phyloP scores from a whole-genome alignment of 2,797 vertebrate species.

The Galaxias olidus region DNA sequence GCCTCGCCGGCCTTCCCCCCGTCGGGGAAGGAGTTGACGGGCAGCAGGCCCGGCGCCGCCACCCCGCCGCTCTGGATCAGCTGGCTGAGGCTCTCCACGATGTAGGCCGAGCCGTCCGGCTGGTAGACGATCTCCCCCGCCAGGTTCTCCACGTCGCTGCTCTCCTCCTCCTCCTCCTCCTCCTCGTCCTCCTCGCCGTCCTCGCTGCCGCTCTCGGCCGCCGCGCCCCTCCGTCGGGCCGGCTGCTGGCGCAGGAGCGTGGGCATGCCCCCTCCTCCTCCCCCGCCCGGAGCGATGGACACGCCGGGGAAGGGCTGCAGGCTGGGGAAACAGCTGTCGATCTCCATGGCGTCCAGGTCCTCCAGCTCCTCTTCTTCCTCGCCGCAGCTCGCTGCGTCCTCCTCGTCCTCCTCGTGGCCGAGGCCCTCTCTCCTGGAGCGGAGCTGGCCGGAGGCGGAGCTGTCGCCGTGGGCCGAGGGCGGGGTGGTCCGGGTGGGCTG shows the following conservation, averaged over 20 bases:
- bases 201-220: constrained; percentile 88
- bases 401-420: constrained; percentile 79
- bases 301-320: constrained; percentile 81
- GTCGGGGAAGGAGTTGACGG: constrained; percentile 86
- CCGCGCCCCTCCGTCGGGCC: constrained; percentile 67
- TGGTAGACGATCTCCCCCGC: constrained; percentile 98
- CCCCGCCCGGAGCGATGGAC: constrained; percentile 73
- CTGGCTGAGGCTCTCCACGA: constrained; percentile 99
- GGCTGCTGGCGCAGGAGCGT: constrained; percentile 78
- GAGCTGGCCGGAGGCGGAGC: constrained; percentile 65
- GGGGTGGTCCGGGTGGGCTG: constrained; percentile 61
- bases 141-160: constrained; percentile 97
- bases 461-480: constrained; percentile 62
- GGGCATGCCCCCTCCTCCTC: constrained; percentile 78
- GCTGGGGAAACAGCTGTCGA: constrained; percentile 93
- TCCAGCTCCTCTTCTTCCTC: constrained; percentile 86
- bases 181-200: constrained; percentile 86
- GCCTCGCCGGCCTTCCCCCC: constrained; percentile 80
- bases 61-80: constrained; percentile 90
- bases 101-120: constrained; percentile 98
- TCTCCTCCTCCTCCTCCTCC: constrained; percentile 87
- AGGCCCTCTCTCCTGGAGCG: constrained; percentile 77
- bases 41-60: constrained; percentile 76
- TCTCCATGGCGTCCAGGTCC: constrained; percentile 90
- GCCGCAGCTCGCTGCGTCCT: constrained; percentile 82